Conservation (phyloP, 2,113 vertebrate genomes). For the Heterotilapia buettikoferi region DNA sequence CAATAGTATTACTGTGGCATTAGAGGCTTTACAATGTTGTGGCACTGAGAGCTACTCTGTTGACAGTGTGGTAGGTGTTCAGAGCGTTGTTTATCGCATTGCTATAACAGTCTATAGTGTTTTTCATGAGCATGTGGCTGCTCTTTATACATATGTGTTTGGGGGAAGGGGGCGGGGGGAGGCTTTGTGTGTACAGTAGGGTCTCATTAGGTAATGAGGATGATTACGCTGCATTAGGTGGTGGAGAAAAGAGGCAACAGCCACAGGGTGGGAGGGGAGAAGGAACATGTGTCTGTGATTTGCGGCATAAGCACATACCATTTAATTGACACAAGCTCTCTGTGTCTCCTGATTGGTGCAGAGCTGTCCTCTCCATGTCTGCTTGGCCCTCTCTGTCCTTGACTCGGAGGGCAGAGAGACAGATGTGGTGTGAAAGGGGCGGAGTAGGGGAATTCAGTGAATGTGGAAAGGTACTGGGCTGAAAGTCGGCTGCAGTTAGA, state of each 20-base stretch:
- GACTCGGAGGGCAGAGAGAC: slow-evolving; percentile 58
- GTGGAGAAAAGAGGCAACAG: slow-evolving; percentile 49
- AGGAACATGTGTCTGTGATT: slow-evolving; percentile 69
- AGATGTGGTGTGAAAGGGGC: slow-evolving; percentile 61
- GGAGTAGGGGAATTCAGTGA: slow-evolving; percentile 20
- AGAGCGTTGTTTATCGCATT: slow-evolving; percentile 2
- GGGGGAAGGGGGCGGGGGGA: background rate
- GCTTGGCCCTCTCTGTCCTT: slow-evolving; percentile 47
- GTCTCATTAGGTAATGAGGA: slow-evolving; percentile 70
- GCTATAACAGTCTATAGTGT: background rate
- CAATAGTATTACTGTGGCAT: slow-evolving; percentile 63
- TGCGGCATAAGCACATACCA: slow-evolving; percentile 72
- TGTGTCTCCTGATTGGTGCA: slow-evolving; percentile 54
- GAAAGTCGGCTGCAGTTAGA: slow-evolving; percentile 22
- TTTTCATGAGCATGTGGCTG: slow-evolving; percentile 26
- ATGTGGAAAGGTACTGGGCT: slow-evolving; percentile 53
- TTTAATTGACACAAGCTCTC: slow-evolving; percentile 70
- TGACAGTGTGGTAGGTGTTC: slow-evolving; percentile 26
- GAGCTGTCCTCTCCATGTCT: slow-evolving; percentile 54
- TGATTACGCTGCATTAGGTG: slow-evolving; percentile 66
- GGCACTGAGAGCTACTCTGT: slow-evolving; percentile 14
- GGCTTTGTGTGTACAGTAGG: slow-evolving; percentile 55
- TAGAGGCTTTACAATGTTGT: slow-evolving; percentile 50
- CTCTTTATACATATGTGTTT: slow-evolving; percentile 28
- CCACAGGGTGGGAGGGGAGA: slow-evolving; percentile 46